Evolutionary conservation across 2,113 vertebrate genomes (phyloP).

Genomic region (Canis aureus): DNA sequence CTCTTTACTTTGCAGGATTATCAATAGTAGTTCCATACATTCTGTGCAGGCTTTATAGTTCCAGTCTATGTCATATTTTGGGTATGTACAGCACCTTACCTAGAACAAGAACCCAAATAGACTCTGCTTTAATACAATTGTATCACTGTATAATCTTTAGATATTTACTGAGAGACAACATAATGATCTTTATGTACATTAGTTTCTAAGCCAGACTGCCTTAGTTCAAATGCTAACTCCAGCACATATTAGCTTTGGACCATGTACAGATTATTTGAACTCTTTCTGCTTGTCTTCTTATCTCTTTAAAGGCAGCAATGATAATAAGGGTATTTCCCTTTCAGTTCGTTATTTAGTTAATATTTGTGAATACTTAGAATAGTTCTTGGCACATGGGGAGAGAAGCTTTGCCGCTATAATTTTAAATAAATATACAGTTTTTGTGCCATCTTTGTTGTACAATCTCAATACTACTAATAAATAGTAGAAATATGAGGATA

Average conservation of each 20-base stretch:
- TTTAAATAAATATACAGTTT: not conserved
- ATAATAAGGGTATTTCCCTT: not conserved
- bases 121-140: not conserved
- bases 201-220: not conserved
- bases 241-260: not conserved
- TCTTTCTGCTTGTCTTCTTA: not conserved
- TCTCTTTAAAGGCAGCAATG: conserved; percentile 12
- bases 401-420: not conserved
- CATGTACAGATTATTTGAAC: not conserved
- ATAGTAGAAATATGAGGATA: not conserved
- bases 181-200: not conserved
- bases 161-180: not conserved
- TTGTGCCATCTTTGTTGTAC: not conserved
- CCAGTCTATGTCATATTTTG: not conserved
- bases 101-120: not conserved
- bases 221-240: not conserved
- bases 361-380: not conserved
- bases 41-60: not conserved
- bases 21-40: not conserved
- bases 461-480: not conserved
- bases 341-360: not conserved
- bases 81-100: not conserved
- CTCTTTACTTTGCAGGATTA: not conserved
- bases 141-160: not conserved
- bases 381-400: not conserved